phyloP scores from a whole-genome alignment of 2,888 invertebrate species.

The Orchestes rusci region DNA sequence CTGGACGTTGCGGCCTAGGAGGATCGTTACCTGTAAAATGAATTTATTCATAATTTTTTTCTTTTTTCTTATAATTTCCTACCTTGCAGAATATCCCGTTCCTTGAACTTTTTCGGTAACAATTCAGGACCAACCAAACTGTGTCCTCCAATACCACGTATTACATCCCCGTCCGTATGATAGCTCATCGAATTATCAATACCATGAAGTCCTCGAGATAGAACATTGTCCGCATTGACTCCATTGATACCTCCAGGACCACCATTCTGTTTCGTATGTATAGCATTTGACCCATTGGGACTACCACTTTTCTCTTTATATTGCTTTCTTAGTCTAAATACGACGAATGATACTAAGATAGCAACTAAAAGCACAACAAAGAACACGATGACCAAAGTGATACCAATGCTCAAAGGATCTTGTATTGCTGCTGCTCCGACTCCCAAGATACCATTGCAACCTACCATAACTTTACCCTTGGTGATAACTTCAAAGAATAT shows the following conservation, averaged over 20 bases:
- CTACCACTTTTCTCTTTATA: conserved; percentile 76
- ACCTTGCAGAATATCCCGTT: conserved; percentile 66
- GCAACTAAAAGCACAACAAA: conserved; percentile 85
- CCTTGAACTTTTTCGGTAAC: conserved; percentile 82
- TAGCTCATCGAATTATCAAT: conserved; percentile 64
- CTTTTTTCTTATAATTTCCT: not conserved
- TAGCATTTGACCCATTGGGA: conserved; percentile 58
- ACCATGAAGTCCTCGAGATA: conserved; percentile 60
- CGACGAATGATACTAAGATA: conserved; percentile 85
- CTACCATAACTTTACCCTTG: conserved; percentile 65
- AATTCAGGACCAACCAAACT: conserved; percentile 81
- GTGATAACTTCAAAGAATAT: conserved; percentile 64
- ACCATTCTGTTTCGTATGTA: conserved; percentile 73
- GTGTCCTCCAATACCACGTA: conserved; percentile 66
- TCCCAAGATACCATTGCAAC: conserved; percentile 70
- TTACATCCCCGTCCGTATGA: conserved; percentile 66
- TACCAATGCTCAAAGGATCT: conserved; percentile 85
- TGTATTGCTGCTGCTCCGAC: conserved; percentile 71
- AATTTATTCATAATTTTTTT: too few species aligned
- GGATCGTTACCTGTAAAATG: conserved; percentile 49
- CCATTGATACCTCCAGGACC: conserved; percentile 47
- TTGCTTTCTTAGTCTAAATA: conserved; percentile 80
- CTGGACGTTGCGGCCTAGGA: conserved; percentile 79
- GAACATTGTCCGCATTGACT: conserved; percentile 57
- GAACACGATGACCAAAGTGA: conserved; percentile 89